Conservation (phyloP, 2,888 invertebrate genomes). For the Sminthurides aquaticus region DNA sequence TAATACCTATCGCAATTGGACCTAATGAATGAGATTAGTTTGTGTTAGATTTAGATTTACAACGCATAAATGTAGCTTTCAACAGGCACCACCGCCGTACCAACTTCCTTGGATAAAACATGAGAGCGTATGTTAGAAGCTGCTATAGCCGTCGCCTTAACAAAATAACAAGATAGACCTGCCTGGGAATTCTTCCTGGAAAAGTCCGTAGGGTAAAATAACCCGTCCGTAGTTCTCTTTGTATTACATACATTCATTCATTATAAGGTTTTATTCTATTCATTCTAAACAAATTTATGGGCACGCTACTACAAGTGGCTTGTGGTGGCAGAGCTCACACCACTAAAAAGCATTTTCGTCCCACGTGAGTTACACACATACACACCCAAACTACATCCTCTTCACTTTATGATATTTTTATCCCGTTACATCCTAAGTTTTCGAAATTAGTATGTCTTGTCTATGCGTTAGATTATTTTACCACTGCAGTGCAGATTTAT, state of each 20-base stretch:
- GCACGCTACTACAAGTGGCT: not conserved
- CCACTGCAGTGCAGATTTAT: too few species aligned
- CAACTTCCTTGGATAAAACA: not conserved
- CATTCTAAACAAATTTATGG: not conserved
- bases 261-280: not conserved
- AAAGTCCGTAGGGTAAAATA: conserved; percentile 29
- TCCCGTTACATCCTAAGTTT: too few species aligned
- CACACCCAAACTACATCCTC: too few species aligned
- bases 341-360: too few species aligned
- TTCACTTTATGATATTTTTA: too few species aligned
- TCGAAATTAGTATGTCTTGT: too few species aligned
- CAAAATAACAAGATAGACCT: conserved; percentile 1
- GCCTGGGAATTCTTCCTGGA: not conserved
- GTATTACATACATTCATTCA: not conserved
- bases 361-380: too few species aligned
- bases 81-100: not conserved
- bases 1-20: conserved; percentile 44
- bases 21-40: conserved; percentile 45
- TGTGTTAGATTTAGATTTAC: conserved; percentile 44
- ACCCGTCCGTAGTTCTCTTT: conserved; percentile 23
- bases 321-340: not conserved
- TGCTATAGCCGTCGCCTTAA: too few species aligned
- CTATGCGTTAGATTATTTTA: too few species aligned
- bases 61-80: conserved; percentile 41
- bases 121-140: too few species aligned